Evolutionary conservation across 2,797 vertebrate species (phyloP).

Genomic region (Fundulus diaphanus): DNA sequence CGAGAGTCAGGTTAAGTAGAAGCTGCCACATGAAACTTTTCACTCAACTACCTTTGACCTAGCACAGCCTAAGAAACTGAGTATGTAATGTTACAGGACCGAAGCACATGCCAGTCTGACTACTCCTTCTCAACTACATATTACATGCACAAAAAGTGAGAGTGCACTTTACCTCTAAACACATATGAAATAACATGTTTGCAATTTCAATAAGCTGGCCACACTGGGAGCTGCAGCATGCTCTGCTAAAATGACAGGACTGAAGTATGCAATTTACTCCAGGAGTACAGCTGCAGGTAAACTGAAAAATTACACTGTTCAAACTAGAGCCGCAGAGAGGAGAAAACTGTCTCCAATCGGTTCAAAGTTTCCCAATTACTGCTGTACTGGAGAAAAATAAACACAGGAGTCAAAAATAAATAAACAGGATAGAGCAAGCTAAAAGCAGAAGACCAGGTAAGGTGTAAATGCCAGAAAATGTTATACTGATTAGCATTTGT

Average conservation of each 20-base stretch:
- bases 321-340: too few relatives aligned
- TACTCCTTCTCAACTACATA: not conserved
- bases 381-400: not conserved
- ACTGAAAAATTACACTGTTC: not conserved
- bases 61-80: too few relatives aligned
- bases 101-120: not conserved
- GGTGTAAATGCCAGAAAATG: not conserved
- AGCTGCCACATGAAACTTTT: too few relatives aligned
- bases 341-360: not conserved
- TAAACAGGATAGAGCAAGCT: not conserved
- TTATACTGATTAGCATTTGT: not conserved
- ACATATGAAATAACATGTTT: not conserved
- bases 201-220: not conserved
- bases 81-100: too few relatives aligned
- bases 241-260: not conserved
- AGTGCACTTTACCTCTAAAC: not conserved
- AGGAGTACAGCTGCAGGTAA: slow-evolving; percentile 3
- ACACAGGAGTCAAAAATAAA: not conserved
- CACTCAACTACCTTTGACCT: too few relatives aligned
- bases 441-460: not conserved
- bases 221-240: not conserved
- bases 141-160: not conserved
- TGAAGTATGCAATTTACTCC: not conserved
- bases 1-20: too few relatives aligned
- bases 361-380: not conserved